Base-by-base conservation (phyloP, 2,888 invertebrate species). In the Plemyria rubiginata region DNA sequence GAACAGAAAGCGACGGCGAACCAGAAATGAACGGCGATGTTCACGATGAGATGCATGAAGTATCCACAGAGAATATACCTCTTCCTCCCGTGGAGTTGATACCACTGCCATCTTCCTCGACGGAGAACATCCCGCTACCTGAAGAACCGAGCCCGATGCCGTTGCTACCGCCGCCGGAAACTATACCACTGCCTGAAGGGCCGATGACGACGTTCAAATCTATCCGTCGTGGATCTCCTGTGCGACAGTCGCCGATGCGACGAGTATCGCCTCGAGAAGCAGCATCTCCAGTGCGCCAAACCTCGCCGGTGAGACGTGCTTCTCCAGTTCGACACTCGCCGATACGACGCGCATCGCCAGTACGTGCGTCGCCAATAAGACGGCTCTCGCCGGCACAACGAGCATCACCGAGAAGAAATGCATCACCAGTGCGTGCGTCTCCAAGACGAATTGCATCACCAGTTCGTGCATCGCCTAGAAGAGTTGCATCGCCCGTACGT, bases 71-170 rank as follows among this genome's bases (percentile, higher is more conserved):
- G 72, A 91, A 87, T 73, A 93, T 87, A 69, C 91, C 87, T 13
- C 72, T 86, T 64, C 90, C 87, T 52, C 88, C 90, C 43, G 93
- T 76, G 61, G 94, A 87, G 76, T 93, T 79, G 66, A 94, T 88
- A 80, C 94, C 86, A 62, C 81, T 85, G 72, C 93, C 88, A 22
- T 85, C 64, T 9, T 60, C 64, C 0, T 56, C 84, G 49, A 88
- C 85, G 0, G 90, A 86, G 65, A 87, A 80, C 62, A 90, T 90
- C 53, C 91, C 91, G 0, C 65, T 90, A 32, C 91, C 91, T 0
- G 88, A 86, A 60, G 90, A 89, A 29, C 83, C 87, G 0, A 81
- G 77, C 49, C 90, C 86, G 2, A 78, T 86, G 77, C 74, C 84
- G 0, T 54, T 84, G 1, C 75, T 87, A 40, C 86, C 80, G 4